A percentile compares a stretch with the other conserved stretches of the same genome.
Evolutionary conservation across 2,888 invertebrate species (phyloP).

Genomic region (Pyrrhosoma nymphula): DNA sequence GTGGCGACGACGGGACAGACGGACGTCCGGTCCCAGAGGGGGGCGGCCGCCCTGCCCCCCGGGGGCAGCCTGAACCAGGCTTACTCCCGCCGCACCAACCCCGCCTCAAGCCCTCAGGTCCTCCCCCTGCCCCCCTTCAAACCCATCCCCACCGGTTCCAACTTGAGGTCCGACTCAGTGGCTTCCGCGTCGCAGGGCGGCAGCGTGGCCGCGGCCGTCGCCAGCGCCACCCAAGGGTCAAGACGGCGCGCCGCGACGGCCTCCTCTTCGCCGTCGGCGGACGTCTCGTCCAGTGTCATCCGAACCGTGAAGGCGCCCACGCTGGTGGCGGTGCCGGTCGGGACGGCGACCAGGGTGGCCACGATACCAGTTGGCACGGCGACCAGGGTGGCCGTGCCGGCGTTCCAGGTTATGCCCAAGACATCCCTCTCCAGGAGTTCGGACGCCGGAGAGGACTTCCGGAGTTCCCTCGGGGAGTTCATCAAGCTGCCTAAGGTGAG

Average conservation of each 20-base stretch:
- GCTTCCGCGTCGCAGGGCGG: conserved; percentile 38
- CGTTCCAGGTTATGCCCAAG: conserved; percentile 34
- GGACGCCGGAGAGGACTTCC: conserved; percentile 57
- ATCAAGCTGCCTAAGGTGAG: conserved; percentile 55
- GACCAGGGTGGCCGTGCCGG: neutral
- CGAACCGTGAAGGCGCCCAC: conserved; percentile 54
- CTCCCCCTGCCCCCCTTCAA: conserved; percentile 88
- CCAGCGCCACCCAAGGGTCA: neutral
- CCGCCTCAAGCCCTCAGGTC: conserved; percentile 80
- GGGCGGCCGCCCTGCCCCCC: neutral
- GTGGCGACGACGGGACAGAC: neutral
- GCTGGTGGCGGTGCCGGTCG: conserved; percentile 45
- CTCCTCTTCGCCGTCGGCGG: conserved; percentile 39
- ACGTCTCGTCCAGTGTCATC: conserved; percentile 55
- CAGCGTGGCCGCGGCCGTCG: neutral
- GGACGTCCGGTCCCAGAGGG: conserved; percentile 76
- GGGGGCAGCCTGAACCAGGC: conserved; percentile 62
- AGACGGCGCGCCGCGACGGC: neutral
- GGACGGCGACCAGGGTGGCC: conserved; percentile 31
- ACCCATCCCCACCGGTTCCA: conserved; percentile 83
- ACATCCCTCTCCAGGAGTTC: conserved; percentile 39
- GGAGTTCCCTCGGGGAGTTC: conserved; percentile 41
- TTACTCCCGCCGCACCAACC: conserved; percentile 73
- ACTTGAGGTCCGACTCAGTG: neutral
- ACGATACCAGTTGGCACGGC: neutral